Evolutionary conservation across 2,113 vertebrate species (phyloP).

Genomic region (human): DNA sequence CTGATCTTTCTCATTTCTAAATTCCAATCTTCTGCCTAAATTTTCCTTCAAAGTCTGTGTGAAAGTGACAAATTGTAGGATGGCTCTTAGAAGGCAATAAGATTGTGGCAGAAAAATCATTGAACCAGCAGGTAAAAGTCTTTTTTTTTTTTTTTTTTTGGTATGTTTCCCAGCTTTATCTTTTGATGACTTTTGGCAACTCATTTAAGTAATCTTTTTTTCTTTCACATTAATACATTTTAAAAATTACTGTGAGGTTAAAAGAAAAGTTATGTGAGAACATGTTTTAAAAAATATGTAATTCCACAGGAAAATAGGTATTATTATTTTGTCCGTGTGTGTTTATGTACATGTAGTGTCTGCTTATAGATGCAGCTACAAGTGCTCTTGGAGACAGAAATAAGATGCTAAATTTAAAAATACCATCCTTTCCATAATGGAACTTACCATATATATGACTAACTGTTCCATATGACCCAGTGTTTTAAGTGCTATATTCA

Average conservation of each 20-base stretch:
- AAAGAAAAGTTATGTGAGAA: background rate
- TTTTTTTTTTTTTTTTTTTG: background rate
- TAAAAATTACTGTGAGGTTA: background rate
- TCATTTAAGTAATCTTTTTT: background rate
- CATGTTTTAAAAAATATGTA: conserved; percentile 7
- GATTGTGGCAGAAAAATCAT: background rate
- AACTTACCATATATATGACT: background rate
- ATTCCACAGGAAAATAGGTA: background rate
- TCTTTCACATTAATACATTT: background rate
- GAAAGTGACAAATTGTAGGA: conserved; percentile 21
- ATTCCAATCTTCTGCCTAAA: conserved; percentile 11
- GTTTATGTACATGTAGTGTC: background rate
- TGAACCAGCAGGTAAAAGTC: background rate
- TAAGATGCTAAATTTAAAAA: background rate
- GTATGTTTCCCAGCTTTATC: background rate
- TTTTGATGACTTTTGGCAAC: background rate
- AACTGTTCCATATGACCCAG: background rate
- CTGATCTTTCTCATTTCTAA: conserved; percentile 36
- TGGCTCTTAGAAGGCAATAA: background rate
- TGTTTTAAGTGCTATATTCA: background rate
- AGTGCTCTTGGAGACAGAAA: background rate
- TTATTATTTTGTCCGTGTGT: background rate
- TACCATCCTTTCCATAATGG: background rate
- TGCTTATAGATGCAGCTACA: background rate
- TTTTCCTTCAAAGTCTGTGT: background rate